A percentile compares a stretch with the other conserved stretches of the same genome.
phyloP scores from a whole-genome alignment of 2,888 invertebrate species.

The Machimus rusticus region DNA sequence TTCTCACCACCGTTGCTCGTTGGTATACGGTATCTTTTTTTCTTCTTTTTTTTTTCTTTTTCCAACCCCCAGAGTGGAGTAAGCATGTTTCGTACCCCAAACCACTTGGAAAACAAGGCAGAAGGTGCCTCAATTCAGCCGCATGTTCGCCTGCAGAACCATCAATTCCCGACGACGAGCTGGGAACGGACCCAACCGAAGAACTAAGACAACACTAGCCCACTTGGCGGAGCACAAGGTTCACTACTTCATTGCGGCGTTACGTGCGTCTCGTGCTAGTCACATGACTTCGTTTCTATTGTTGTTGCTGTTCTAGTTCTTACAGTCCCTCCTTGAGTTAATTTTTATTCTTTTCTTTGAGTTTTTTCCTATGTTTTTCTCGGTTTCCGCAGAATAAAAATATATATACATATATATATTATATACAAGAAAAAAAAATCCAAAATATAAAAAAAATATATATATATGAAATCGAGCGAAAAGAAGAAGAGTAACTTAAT shows the following conservation, averaged over 20 bases:
- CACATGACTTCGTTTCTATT: conserved; percentile 49
- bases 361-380: not conserved
- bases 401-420: not conserved
- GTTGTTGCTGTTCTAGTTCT: conserved; percentile 47
- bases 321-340: conserved; percentile 47
- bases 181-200: not conserved
- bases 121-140: conserved; percentile 29
- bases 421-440: not conserved
- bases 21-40: not conserved
- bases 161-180: conserved; percentile 42
- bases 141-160: conserved; percentile 47
- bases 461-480: not conserved
- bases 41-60: not conserved
- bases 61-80: not conserved
- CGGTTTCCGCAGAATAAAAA: conserved; percentile 13
- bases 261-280: conserved; percentile 63
- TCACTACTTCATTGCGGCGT: conserved; percentile 62
- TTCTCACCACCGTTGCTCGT: not conserved
- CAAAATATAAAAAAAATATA: not conserved
- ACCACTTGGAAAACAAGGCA: conserved; percentile 1
- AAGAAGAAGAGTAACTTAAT: not conserved
- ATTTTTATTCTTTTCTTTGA: conserved; percentile 6
- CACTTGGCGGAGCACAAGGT: conserved; percentile 48
- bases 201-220: conserved; percentile 26
- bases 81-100: conserved; percentile 1